phyloP scores from a whole-genome alignment of 1,140 invertebrate genomes.

The Bombus haemorrhoidalis region DNA sequence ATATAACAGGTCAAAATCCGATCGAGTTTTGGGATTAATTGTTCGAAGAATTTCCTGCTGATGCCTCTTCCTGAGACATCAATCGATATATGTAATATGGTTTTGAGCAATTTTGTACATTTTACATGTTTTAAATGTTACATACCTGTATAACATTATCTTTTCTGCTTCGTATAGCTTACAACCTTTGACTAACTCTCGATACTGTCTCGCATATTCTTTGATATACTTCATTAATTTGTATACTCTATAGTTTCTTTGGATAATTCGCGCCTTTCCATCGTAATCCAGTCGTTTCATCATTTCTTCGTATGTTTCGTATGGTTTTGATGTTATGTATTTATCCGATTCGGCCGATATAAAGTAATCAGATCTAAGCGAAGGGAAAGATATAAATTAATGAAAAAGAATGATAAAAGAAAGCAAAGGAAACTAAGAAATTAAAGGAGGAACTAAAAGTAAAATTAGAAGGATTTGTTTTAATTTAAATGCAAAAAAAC shows the following conservation, averaged over 20 bases:
- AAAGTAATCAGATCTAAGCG: slow-evolving; percentile 80
- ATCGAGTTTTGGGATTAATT: slow-evolving; percentile 84
- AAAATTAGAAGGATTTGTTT: not conserved
- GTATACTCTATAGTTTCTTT: slow-evolving; percentile 83
- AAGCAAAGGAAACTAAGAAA: too few species aligned
- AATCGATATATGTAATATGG: too few species aligned
- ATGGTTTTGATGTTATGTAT: slow-evolving; percentile 82
- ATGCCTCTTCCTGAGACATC: slow-evolving; percentile 80
- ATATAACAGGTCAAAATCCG: slow-evolving; percentile 87
- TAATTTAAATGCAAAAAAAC: slow-evolving; percentile 44
- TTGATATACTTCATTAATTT: slow-evolving; percentile 71
- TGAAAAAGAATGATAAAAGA: not conserved
- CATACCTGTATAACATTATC: slow-evolving; percentile 70
- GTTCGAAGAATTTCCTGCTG: slow-evolving; percentile 83
- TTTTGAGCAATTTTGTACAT: not conserved
- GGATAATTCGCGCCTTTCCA: slow-evolving; percentile 84
- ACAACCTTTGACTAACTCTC: slow-evolving; percentile 74
- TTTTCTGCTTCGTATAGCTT: slow-evolving; percentile 78
- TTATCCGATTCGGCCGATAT: slow-evolving; percentile 84
- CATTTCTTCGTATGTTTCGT: slow-evolving; percentile 84
- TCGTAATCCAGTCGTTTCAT: slow-evolving; percentile 81
- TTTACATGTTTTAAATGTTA: not conserved
- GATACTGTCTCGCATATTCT: slow-evolving; percentile 71
- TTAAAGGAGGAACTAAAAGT: not conserved
- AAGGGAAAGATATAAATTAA: not conserved